Evolutionary conservation across 2,888 invertebrate genomes (phyloP).

Genomic region (Dichetophora obliterata): DNA sequence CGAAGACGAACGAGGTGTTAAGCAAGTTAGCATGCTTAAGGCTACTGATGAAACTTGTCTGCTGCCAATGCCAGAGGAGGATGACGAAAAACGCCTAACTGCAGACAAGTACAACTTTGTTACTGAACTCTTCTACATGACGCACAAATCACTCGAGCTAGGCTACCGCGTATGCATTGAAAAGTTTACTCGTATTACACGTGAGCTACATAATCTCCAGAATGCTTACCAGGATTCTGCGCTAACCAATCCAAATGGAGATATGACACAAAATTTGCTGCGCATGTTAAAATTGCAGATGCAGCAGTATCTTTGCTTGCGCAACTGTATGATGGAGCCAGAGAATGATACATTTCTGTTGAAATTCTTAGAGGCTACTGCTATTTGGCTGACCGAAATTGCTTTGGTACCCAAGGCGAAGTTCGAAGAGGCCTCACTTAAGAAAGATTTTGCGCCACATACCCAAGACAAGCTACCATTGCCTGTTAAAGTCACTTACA

Average conservation of each 20-base stretch:
- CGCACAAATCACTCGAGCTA: conserved; percentile 88
- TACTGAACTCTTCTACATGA: conserved; percentile 92
- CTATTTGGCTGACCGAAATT: conserved; percentile 89
- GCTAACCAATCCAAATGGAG: conserved; percentile 72
- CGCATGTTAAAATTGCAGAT: conserved; percentile 77
- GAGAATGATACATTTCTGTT: conserved; percentile 78
- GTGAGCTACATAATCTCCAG: conserved; percentile 81
- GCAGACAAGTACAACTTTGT: conserved; percentile 82
- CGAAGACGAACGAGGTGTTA: conserved; percentile 74
- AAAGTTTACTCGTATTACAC: conserved; percentile 76
- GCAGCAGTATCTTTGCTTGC: conserved; percentile 78
- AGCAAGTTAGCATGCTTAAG: conserved; percentile 79
- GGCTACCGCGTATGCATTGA: conserved; percentile 79
- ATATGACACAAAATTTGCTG: conserved; percentile 76
- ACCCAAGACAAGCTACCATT: conserved; percentile 64
- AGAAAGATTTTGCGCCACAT: conserved; percentile 75
- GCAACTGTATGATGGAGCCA: conserved; percentile 83
- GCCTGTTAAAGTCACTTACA: conserved; percentile 75
- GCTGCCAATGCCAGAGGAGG: conserved; percentile 78
- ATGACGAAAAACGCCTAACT: conserved; percentile 73
- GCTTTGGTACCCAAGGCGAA: conserved; percentile 72
- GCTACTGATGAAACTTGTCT: conserved; percentile 84
- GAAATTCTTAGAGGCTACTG: conserved; percentile 84
- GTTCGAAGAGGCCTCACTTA: conserved; percentile 59
- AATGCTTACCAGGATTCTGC: conserved; percentile 79